Evolutionary conservation across 2,113 vertebrate genomes (phyloP).

Genomic region (Dicrurus megarhynchus): DNA sequence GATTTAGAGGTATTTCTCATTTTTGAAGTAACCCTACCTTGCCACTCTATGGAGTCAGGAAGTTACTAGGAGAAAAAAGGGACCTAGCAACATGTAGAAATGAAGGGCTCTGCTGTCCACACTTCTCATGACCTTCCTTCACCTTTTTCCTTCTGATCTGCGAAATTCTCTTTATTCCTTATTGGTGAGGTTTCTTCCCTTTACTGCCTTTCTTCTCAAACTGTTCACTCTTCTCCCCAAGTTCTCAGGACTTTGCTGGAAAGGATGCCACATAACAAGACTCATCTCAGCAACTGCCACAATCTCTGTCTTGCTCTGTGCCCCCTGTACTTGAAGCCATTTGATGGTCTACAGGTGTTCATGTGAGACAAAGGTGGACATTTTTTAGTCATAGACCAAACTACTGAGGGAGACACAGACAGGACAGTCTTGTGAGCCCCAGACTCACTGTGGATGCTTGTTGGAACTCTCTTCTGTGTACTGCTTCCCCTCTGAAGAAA

Average conservation of each 20-base stretch:
- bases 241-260: neutral
- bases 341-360: neutral
- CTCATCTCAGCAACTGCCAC: neutral
- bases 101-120: neutral
- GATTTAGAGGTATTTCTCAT: neutral
- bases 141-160: neutral
- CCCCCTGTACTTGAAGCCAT: neutral
- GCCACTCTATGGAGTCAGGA: neutral
- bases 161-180: neutral
- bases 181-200: neutral
- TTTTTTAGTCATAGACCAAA: neutral
- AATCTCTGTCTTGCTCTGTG: neutral
- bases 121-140: neutral
- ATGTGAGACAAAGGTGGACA: neutral
- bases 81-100: neutral
- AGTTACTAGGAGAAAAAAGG: neutral
- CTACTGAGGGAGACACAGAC: neutral
- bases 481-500: neutral
- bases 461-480: neutral
- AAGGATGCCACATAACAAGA: neutral
- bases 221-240: neutral
- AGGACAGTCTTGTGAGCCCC: neutral
- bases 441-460: neutral
- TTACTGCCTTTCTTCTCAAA: neutral
- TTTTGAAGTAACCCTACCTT: neutral